phyloP scores from a whole-genome alignment of 2,888 invertebrate species.

The Folsomia manolachei region DNA sequence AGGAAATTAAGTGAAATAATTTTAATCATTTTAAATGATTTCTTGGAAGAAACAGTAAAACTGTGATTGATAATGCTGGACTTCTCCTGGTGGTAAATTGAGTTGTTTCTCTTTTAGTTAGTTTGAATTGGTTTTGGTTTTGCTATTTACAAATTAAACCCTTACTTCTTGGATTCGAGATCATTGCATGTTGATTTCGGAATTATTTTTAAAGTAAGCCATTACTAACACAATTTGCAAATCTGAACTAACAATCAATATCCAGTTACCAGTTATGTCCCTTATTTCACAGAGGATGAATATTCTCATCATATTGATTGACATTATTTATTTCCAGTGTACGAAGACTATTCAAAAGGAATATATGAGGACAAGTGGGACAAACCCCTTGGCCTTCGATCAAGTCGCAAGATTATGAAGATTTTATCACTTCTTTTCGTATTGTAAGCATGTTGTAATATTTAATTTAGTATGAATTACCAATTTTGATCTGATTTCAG shows the following conservation, averaged over 20 bases:
- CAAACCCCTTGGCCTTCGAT: neutral
- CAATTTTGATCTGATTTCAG: neutral
- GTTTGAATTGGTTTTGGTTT: neutral
- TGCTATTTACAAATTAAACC: neutral
- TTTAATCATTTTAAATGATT: too few relatives aligned
- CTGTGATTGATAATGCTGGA: neutral
- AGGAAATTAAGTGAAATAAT: too few relatives aligned
- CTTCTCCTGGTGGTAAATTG: neutral
- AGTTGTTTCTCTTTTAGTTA: neutral
- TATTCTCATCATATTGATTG: too few relatives aligned
- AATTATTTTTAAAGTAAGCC: neutral
- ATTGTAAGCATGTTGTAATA: neutral
- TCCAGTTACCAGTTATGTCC: too few relatives aligned
- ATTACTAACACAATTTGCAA: too few relatives aligned
- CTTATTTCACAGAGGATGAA: too few relatives aligned
- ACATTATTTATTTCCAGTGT: neutral
- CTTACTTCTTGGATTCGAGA: too few relatives aligned
- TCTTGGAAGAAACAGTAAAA: too few relatives aligned
- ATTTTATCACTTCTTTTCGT: neutral
- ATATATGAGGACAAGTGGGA: neutral
- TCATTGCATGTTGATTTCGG: neutral
- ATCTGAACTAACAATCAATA: too few relatives aligned
- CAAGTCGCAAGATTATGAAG: conserved; percentile 1
- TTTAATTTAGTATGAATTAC: neutral
- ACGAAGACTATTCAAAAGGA: neutral